phyloP scores from a whole-genome alignment of 2,888 invertebrate genomes.

The Boloria selene region DNA sequence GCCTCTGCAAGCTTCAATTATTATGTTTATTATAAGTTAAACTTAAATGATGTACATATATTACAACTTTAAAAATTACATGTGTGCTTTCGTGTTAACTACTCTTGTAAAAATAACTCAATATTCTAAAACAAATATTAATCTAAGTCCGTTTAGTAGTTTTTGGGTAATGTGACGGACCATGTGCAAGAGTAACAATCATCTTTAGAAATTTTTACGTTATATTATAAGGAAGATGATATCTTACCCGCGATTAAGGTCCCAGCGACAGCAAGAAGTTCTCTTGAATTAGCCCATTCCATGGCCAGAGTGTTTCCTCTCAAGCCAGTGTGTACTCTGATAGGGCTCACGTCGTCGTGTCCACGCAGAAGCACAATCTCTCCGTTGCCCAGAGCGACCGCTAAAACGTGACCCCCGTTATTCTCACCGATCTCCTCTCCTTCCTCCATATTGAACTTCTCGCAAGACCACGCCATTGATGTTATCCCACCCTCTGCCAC shows the following conservation, averaged over 20 bases:
- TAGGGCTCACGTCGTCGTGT: slow-evolving; percentile 96
- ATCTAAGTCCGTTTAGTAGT: too few relatives aligned
- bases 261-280: slow-evolving; percentile 95
- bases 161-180: background rate
- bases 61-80: too few relatives aligned
- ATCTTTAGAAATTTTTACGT: background rate
- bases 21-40: too few relatives aligned
- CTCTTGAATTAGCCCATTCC: slow-evolving; percentile 98
- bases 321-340: slow-evolving; percentile 91
- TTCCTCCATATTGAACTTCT: slow-evolving; percentile 99
- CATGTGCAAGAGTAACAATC: too few relatives aligned
- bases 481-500: slow-evolving; percentile 93
- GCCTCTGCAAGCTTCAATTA: too few relatives aligned
- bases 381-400: slow-evolving; percentile 94
- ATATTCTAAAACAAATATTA: too few relatives aligned
- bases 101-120: too few relatives aligned
- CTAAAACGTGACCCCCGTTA: slow-evolving; percentile 87
- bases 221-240: slow-evolving; percentile 10
- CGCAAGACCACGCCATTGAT: slow-evolving; percentile 98
- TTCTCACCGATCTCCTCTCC: slow-evolving; percentile 88
- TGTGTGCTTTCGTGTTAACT: too few relatives aligned
- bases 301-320: slow-evolving; percentile 90
- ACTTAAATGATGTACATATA: too few relatives aligned
- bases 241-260: slow-evolving; percentile 76
- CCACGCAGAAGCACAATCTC: slow-evolving; percentile 93